These are phyloP conservation scores for Palythoa grandis DNA, from an alignment of 92 coral and sea anemone species.

Conservation along the genomic window DNA sequence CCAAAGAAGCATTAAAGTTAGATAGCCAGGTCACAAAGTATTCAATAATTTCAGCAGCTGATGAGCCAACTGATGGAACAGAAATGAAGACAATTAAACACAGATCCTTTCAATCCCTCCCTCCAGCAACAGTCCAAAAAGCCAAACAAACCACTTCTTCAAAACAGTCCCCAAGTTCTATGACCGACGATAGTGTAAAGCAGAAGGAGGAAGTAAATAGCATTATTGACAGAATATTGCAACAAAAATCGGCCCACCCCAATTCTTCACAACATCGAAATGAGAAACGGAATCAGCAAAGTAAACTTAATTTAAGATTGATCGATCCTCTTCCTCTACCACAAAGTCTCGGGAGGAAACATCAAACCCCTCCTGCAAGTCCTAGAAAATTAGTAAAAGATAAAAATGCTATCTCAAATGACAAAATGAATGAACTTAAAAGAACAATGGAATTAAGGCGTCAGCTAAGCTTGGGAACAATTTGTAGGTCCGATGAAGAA, in stretches of 20 bases:
- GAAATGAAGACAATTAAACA: not conserved
- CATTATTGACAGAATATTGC: slow-evolving; percentile 25
- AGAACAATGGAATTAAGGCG: slow-evolving; percentile 22
- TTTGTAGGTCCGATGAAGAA: not conserved
- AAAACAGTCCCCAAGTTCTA: not conserved
- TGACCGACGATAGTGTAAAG: not conserved
- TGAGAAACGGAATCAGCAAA: not conserved
- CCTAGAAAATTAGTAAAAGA: slow-evolving; percentile 4
- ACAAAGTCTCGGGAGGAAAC: not conserved
- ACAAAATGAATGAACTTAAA: slow-evolving; percentile 28
- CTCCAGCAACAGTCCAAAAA: not conserved
- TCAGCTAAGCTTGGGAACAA: not conserved
- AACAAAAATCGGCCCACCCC: not conserved
- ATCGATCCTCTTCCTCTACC: slow-evolving; percentile 30
- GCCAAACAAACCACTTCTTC: not conserved
- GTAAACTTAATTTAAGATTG: not conserved
- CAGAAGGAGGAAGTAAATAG: not conserved
- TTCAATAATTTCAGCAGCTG: not conserved
- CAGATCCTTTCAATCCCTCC: not conserved
- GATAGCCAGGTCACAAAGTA: not conserved
- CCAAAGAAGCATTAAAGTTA: not conserved
- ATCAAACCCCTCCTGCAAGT: slow-evolving; percentile 14
- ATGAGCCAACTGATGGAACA: not conserved
- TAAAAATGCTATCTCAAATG: not conserved
- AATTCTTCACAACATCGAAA: slow-evolving; percentile 4